These are phyloP conservation scores for Pinctada fucata DNA, from an alignment of 2,888 invertebrate genomes.

Conservation along the genomic window DNA sequence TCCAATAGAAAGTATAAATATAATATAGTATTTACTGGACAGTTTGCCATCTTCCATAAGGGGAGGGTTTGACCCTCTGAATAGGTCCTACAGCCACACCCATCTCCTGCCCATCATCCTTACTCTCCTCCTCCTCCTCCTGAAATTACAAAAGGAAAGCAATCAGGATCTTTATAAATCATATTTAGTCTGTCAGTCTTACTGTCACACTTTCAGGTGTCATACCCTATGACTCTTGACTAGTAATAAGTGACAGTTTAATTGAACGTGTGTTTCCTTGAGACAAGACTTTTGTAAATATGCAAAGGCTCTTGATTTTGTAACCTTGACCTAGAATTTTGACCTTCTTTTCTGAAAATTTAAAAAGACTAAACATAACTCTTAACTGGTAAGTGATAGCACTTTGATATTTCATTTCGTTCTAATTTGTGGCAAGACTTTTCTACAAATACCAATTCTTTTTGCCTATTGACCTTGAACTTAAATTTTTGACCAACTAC, in stretches of 20 bases:
- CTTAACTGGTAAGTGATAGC: too few species aligned
- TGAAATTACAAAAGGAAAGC: neutral
- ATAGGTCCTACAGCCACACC: slow-evolving; percentile 15
- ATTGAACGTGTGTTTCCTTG: neutral
- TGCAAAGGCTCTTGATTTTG: too few species aligned
- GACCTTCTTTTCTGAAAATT: neutral
- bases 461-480: too few species aligned
- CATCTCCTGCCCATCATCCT: neutral
- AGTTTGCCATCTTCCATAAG: slow-evolving; percentile 17
- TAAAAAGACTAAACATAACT: too few species aligned
- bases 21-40: slow-evolving; percentile 1
- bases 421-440: too few species aligned
- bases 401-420: too few species aligned
- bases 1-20: neutral
- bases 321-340: neutral
- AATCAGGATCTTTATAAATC: neutral
- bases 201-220: neutral
- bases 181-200: neutral
- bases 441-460: too few species aligned
- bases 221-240: too few species aligned
- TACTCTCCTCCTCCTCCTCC: slow-evolving; percentile 4
- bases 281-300: too few species aligned
- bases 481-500: too few species aligned
- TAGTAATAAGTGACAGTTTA: neutral
- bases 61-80: slow-evolving; percentile 1